phyloP scores from a whole-genome alignment of 2,888 invertebrate genomes.

The Unio delphinus region DNA sequence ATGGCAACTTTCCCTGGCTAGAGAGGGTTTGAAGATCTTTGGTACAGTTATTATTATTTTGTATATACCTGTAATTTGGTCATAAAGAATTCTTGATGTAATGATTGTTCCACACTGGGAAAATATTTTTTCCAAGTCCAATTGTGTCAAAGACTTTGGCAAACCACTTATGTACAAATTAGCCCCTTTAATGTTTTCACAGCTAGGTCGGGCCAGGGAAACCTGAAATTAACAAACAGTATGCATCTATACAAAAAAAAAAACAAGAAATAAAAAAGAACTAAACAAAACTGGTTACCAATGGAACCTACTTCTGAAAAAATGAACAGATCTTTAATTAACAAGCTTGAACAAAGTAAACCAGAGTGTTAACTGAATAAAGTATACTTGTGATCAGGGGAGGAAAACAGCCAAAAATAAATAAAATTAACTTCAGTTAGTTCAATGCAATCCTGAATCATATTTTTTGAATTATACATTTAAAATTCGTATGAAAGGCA shows the following conservation, averaged over 20 bases:
- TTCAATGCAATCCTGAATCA: too few relatives aligned
- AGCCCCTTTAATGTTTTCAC: conserved; percentile 72
- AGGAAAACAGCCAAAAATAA: too few relatives aligned
- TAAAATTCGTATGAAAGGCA: too few relatives aligned
- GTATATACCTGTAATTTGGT: conserved; percentile 70
- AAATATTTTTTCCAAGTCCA: conserved; percentile 72
- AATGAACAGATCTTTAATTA: conserved; percentile 2
- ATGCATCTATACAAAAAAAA: conserved; percentile 51
- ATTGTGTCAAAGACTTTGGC: conserved; percentile 71
- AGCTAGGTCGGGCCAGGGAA: conserved; percentile 72
- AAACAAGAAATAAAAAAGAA: conserved; percentile 39
- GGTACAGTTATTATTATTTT: conserved; percentile 1
- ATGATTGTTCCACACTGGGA: conserved; percentile 71
- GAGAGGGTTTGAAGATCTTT: too few relatives aligned
- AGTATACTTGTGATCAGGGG: conserved; percentile 2
- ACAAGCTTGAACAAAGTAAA: conserved; percentile 10
- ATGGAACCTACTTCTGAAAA: conserved; percentile 4
- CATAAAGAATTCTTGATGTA: conserved; percentile 72
- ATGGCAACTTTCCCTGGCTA: too few relatives aligned
- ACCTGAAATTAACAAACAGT: conserved; percentile 69
- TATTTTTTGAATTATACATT: too few relatives aligned
- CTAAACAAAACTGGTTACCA: conserved; percentile 6
- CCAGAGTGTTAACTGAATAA: conserved; percentile 16
- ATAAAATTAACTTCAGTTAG: too few relatives aligned
- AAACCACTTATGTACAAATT: conserved; percentile 73